phyloP scores from a whole-genome alignment of 1,140 invertebrate genomes.

The Pararge aegeria region DNA sequence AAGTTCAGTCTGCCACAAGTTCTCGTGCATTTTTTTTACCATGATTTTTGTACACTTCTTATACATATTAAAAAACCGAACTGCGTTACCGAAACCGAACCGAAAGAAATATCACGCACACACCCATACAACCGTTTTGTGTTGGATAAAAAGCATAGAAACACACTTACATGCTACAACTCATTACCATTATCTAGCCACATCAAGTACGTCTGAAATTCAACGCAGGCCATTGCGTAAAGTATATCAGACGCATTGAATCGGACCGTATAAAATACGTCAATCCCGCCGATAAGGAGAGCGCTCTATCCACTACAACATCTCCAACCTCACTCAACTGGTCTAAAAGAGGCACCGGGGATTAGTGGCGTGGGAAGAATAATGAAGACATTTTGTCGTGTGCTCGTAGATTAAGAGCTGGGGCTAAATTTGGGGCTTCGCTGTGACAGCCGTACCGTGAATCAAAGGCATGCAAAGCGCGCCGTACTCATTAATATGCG shows the following conservation, averaged over 20 bases:
- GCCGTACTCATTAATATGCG: too few relatives aligned
- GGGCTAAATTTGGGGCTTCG: too few relatives aligned
- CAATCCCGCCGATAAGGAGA: slow-evolving; percentile 26
- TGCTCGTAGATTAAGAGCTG: slow-evolving; percentile 24
- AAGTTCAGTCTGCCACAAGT: too few relatives aligned
- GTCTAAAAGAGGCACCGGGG: slow-evolving; percentile 30
- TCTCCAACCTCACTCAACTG: slow-evolving; percentile 31
- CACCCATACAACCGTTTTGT: too few relatives aligned
- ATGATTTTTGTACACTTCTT: too few relatives aligned
- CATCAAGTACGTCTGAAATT: neutral
- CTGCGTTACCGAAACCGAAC: too few relatives aligned
- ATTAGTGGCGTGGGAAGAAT: slow-evolving; percentile 58
- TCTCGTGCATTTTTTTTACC: too few relatives aligned
- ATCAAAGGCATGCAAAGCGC: too few relatives aligned
- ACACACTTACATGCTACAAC: neutral
- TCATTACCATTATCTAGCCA: neutral
- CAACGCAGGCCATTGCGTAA: slow-evolving; percentile 17
- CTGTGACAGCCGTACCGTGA: too few relatives aligned
- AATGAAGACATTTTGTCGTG: slow-evolving; percentile 65
- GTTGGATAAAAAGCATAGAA: too few relatives aligned
- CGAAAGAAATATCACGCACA: too few relatives aligned
- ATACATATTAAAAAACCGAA: too few relatives aligned
- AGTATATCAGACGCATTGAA: slow-evolving; percentile 22
- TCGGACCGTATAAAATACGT: slow-evolving; percentile 30
- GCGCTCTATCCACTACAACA: slow-evolving; percentile 26